Conservation (phyloP, 2,797 vertebrate genomes). For the Microcaecilia unicolor region DNA sequence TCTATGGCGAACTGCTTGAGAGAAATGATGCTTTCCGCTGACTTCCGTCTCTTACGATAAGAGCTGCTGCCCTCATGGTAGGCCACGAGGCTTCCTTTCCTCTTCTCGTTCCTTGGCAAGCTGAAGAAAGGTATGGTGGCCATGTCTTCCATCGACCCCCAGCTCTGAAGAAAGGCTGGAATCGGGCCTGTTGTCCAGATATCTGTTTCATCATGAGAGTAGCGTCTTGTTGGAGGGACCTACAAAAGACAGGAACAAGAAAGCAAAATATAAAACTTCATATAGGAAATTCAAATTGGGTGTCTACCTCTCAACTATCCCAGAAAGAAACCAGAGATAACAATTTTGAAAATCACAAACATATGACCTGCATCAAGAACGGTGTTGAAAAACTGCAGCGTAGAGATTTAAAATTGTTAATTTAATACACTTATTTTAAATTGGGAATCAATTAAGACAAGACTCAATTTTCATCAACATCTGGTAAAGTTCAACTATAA, state of each 20-base stretch:
- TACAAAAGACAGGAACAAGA: slow-evolving; percentile 24
- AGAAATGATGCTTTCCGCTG: slow-evolving; percentile 67
- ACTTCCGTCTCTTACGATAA: slow-evolving; percentile 65
- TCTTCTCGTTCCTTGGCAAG: slow-evolving; percentile 55
- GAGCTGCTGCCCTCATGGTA: slow-evolving; percentile 67
- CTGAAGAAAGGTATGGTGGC: slow-evolving; percentile 58
- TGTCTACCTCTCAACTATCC: too few species aligned
- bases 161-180: slow-evolving; percentile 72
- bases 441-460: too few species aligned
- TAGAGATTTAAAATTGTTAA: too few species aligned
- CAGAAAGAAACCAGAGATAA: too few species aligned
- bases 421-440: too few species aligned
- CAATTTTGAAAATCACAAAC: too few species aligned
- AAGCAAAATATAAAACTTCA: too few species aligned
- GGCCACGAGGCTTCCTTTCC: slow-evolving; percentile 65
- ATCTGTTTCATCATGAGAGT: slow-evolving; percentile 87
- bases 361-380: too few species aligned
- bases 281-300: too few species aligned
- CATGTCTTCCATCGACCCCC: slow-evolving; percentile 81
- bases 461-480: too few species aligned
- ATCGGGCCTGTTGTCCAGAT: slow-evolving; percentile 77
- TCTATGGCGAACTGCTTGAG: slow-evolving; percentile 55
- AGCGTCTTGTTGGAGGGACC: slow-evolving; percentile 88
- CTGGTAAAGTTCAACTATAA: too few species aligned
- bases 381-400: too few species aligned